Base-by-base conservation (phyloP, 1,140 invertebrate species). In the Drosophila orosa region DNA sequence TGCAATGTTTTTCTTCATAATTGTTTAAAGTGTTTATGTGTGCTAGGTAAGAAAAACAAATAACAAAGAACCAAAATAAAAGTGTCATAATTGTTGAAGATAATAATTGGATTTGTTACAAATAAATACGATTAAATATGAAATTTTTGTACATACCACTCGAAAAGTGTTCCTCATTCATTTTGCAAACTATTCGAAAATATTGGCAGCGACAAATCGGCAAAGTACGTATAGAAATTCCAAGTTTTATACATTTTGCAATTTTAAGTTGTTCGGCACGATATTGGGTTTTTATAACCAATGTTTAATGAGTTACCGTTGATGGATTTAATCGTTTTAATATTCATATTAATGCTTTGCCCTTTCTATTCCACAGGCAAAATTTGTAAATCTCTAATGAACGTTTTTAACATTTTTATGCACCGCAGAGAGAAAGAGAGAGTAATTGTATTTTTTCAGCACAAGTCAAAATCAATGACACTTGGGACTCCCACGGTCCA, bases 291-390 rank as follows among this genome's bases (percentile, higher is more conserved):
- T 65, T 40, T 56, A 17, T 56, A 63, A 63, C 45, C 57, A 66
- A 52, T 35, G 29, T 60, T 68, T 6, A 19, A 22, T 35, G 44
- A 40, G 65, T 62, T 62, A 19, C n/a, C 10, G 47, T 50, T 50
- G 25, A 31, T 19, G 29, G 7, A 24, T 5, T 19, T 7, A 54
- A 10, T 9, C 6, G 0, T 22, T 44, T 33, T 15, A 42, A 42
- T 42, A 42, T 12, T 42, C 3, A 35, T 73, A 68, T 63, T 74
- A 90, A 89, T 60, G 31, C 40, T 48, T 60, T 68, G 56, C 58
- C 10, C 69, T 68, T 74, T 84, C 59, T 89, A 72, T 58, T 81
- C 62, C 85, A 45, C 84, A 89, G 84, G 84, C 84, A 89, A 89
- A 80, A 44, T 67, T 89, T 89, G 84, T 89, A 89, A 84, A 80